Percentiles rank a stretch among this genome's conserved stretches.
phyloP scores from a whole-genome alignment of 2,797 vertebrate genomes.

The Pagetopsis macropterus region DNA sequence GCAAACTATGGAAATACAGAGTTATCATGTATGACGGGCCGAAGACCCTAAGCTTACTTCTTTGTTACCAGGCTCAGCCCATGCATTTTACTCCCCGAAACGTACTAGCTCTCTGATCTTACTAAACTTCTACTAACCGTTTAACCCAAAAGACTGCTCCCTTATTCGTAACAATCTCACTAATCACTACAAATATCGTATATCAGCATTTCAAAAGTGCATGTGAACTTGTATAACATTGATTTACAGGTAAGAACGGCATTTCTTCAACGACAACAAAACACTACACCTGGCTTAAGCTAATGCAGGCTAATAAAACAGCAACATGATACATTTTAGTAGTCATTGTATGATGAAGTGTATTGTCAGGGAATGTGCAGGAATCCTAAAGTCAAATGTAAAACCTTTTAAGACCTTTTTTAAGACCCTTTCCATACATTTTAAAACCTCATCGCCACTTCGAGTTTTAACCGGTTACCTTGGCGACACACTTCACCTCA shows the following conservation, averaged over 20 bases:
- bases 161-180: neutral
- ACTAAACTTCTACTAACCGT: neutral
- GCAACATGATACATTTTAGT: neutral
- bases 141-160: neutral
- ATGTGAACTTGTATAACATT: neutral
- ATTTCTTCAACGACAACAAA: neutral
- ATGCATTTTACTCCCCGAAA: neutral
- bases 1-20: neutral
- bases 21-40: neutral
- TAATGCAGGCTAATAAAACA: neutral
- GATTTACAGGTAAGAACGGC: neutral
- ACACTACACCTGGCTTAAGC: too few species aligned
- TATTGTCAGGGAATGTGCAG: too few species aligned
- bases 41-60: neutral
- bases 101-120: too few species aligned
- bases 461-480: too few species aligned
- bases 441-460: too few species aligned
- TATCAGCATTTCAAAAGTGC: neutral
- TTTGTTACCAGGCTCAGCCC: neutral
- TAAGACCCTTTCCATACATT: too few species aligned
- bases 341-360: neutral
- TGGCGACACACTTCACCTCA: too few species aligned
- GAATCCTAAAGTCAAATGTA: too few species aligned
- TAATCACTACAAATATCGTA: neutral
- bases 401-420: too few species aligned